Conservation (phyloP, 2,888 invertebrate genomes). For the Ennomos fuscantarius region DNA sequence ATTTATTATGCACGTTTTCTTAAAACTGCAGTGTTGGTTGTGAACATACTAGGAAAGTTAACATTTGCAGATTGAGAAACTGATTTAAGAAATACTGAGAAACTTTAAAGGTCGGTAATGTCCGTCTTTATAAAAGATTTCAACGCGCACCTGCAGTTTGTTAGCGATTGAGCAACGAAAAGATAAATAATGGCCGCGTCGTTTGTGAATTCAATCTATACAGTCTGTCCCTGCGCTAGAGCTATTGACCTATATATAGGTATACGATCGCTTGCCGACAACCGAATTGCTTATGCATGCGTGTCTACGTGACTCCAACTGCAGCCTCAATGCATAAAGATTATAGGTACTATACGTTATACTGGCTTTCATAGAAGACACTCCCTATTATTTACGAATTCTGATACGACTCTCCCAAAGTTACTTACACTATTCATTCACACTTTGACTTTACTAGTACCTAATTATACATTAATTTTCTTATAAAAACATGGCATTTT, state of each 20-base stretch:
- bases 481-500: no score
- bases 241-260: constrained; percentile 78
- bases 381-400: constrained; percentile 43
- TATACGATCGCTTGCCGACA: constrained; percentile 67
- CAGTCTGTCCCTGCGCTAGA: constrained; percentile 42
- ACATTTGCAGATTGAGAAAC: constrained; percentile 22
- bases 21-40: constrained; percentile 14
- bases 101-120: constrained; percentile 23
- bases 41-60: constrained; percentile 20
- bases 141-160: constrained; percentile 27
- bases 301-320: constrained; percentile 68
- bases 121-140: constrained; percentile 26
- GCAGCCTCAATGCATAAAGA: constrained; percentile 69
- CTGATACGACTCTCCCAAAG: constrained; percentile 28
- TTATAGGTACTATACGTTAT: constrained; percentile 47
- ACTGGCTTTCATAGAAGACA: constrained; percentile 45
- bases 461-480: no score
- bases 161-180: constrained; percentile 16
- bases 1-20: constrained; percentile 19
- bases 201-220: constrained; percentile 22
- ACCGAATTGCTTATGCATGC: constrained; percentile 78
- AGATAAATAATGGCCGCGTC: constrained; percentile 15
- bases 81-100: constrained; percentile 18
- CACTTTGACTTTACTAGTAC: neutral
- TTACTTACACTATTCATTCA: no score